Evolutionary conservation across 2,888 invertebrate species (phyloP), one percentile per base, ranked within the genome.

Genomic region (Heterodera filipjevi): DNA sequence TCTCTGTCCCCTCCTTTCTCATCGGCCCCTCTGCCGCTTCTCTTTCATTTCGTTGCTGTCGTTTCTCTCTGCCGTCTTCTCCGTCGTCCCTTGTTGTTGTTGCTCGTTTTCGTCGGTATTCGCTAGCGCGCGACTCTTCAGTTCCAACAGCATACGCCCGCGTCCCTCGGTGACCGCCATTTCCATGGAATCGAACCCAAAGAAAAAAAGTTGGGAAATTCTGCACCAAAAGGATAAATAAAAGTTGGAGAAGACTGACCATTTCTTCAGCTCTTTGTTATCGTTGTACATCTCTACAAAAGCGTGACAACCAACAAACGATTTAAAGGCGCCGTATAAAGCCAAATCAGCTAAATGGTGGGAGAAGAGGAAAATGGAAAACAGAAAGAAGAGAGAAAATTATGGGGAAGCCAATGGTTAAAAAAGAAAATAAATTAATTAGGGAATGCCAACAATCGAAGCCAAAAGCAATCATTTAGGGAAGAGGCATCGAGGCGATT

Each of bases 311-410:
- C 87, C 87, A 75, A 83, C 84, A 79, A 88, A 88, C 3, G 88
- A 88, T 73, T 86, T 87, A 81, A 87, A 86, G 10, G 87, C 86
- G 27, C 88, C 88, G 76, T 84, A 88, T 1, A 87, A 80, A 39
- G 86, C 82, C 85, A 86, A 78, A 79, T 83, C 79, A 16, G 75
- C 75, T 75, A 44, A 66, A 64, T 32, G 70, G n/a, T 10, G 27
- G 27, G 10, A 59, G 5, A 39, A 27, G n/a, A n/a, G 12, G 80
- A 78, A 79, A 30, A 22, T n/a, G 35, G 22, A 78, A 32, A n/a
- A 2, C 22, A 1, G 66, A 70, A 3, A 32, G 16, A 32, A 16
- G 44, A 44, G 12, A 44, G 12, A 44, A 44, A 10, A 12, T 49
- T 49, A n/a, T n/a, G n/a, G n/a, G n/a, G n/a, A n/a, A n/a, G n/a